These are phyloP conservation scores for Diplazon laetatorius DNA, from an alignment of 2,888 invertebrate genomes.

Conservation along the genomic window DNA sequence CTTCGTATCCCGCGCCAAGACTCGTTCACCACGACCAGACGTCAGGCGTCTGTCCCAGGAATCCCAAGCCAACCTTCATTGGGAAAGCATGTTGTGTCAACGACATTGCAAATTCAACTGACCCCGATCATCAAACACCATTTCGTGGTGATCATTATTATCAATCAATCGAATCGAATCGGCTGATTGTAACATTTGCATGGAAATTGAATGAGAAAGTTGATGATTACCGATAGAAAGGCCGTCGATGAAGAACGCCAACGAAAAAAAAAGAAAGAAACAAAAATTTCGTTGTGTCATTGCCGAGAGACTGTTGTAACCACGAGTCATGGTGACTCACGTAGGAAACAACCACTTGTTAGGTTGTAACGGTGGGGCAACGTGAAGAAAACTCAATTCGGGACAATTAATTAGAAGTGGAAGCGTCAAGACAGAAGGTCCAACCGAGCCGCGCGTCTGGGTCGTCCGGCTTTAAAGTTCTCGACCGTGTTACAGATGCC, in stretches of 20 bases:
- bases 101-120: too few species aligned
- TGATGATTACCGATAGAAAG: not conserved
- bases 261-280: too few species aligned
- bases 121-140: too few species aligned
- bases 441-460: not conserved
- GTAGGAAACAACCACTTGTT: conserved; percentile 60
- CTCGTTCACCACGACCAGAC: too few species aligned
- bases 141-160: too few species aligned
- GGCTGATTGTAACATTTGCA: conserved; percentile 10
- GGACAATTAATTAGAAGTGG: conserved; percentile 56
- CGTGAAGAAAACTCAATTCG: conserved; percentile 62
- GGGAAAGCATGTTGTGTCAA: too few species aligned
- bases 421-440: conserved; percentile 24
- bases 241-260: not conserved
- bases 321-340: conserved; percentile 59
- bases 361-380: conserved; percentile 11
- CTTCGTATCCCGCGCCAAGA: too few species aligned
- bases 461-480: conserved; percentile 8
- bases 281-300: conserved; percentile 7
- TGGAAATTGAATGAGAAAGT: not conserved
- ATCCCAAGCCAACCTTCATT: too few species aligned
- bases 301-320: not conserved
- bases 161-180: not conserved
- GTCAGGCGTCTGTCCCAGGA: too few species aligned
- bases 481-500: conserved; percentile 32